Conservation (phyloP, 1,140 invertebrate genomes). For the Nebria ingens region DNA sequence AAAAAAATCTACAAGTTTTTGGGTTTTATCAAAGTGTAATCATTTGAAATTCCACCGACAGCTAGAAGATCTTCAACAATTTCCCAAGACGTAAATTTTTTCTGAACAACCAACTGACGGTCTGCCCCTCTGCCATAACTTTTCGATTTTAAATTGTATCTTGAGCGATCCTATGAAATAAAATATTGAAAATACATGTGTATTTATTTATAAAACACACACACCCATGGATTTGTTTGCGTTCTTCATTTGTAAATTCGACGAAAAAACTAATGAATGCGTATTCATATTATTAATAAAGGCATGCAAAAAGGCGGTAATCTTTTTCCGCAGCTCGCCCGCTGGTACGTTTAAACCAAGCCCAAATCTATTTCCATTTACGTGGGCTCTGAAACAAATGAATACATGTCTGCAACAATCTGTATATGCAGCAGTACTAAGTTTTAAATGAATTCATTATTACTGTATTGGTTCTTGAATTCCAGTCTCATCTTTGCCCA, state of each 20-base stretch:
- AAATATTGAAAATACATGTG: too few relatives aligned
- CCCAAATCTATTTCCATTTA: background rate
- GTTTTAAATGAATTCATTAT: slow-evolving; percentile 22
- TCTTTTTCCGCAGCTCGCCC: too few relatives aligned
- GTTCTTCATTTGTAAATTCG: background rate
- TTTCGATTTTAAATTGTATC: background rate
- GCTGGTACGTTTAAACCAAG: too few relatives aligned
- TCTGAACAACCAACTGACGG: background rate
- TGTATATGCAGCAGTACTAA: background rate
- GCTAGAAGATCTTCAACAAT: background rate
- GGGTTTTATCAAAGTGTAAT: background rate
- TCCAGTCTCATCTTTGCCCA: slow-evolving; percentile 58
- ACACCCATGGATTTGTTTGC: background rate
- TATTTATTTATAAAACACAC: too few relatives aligned
- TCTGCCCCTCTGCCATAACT: background rate
- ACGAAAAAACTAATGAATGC: background rate
- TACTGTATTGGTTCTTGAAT: slow-evolving; percentile 52
- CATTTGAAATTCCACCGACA: background rate
- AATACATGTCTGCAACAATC: background rate
- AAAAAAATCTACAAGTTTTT: too few relatives aligned
- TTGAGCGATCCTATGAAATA: background rate
- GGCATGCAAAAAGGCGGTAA: too few relatives aligned
- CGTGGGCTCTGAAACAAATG: background rate
- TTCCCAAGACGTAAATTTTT: background rate
- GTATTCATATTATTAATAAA: too few relatives aligned